Evolutionary conservation across 2,888 invertebrate species (phyloP), one percentile per base, ranked within the genome.

Genomic region (Dendrolimus houi): DNA sequence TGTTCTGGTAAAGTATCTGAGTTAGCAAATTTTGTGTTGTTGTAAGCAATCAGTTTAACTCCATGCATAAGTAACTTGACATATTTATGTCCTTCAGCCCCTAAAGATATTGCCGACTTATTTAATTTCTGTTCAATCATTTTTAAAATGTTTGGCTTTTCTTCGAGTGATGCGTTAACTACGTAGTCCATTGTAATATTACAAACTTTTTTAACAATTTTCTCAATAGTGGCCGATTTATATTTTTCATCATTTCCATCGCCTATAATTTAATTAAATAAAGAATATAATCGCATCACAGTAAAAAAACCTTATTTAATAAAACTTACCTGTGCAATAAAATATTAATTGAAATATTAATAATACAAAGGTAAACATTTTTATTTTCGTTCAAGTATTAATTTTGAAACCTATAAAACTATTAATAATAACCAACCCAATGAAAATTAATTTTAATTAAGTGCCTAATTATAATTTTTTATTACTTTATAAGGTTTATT

Each of bases 61-160:
- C 79, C 79, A 58, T 77, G 65, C 80, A 86, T 79, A 42, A 87
- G 75, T 6, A 81, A 61, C 52, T 74, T 62, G 0, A 83, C 71
- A 65, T 83, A 80, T 67, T 72, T 77, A 7, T 69, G 60, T 8
- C 69, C 72, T 52, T 73, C 69, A 2, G 56, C 41, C 17, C 78
- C 76, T 55, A 77, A 68, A 7, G 62, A 56, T 57, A 67, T 60
- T 0, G 77, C 69, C 13, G 75, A 73, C 57, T 70, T 69, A 42
- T 63, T 66, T 42, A 83, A 64, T 64, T 73, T 75, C 7, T 59
- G 58, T 68, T 78, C 74, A 53, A 81, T 72, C 57, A 64, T 71
- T 10, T 60, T 57, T 57, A 74, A 63, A 54, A 72, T 60, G 7
- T 54, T 52, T 41, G 59, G 54, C 61, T 68, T 75, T 57, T 72